These are phyloP conservation scores for Enoplolaimus lenunculus DNA, from an alignment of 2,888 invertebrate genomes.

Conservation along the genomic window DNA sequence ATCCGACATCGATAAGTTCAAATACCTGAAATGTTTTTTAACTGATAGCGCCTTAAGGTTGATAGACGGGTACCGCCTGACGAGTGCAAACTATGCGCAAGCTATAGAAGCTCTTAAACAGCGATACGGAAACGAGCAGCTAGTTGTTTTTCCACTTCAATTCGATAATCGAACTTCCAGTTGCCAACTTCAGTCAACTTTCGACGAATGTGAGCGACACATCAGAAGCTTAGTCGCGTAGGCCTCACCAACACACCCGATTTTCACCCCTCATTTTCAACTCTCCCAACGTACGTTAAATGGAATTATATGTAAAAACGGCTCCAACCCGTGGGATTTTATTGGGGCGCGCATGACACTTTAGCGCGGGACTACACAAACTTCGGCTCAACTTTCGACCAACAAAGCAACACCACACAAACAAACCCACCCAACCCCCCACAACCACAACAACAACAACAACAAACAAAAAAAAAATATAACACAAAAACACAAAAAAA, in stretches of 20 bases:
- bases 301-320: neutral
- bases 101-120: neutral
- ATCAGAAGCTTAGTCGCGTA: neutral
- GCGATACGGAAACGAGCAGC: slow-evolving; percentile 6
- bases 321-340: slow-evolving; percentile 24
- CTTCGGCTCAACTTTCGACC: too few relatives aligned
- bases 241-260: too few relatives aligned
- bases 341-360: too few relatives aligned
- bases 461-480: too few relatives aligned
- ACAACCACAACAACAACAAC: too few relatives aligned
- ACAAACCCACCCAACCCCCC: too few relatives aligned
- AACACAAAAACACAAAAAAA: too few relatives aligned
- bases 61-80: neutral
- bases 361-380: too few relatives aligned
- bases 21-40: neutral
- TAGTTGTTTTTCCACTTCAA: slow-evolving; percentile 6
- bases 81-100: neutral
- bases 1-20: neutral
- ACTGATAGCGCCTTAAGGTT: neutral
- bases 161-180: neutral
- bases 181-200: neutral
- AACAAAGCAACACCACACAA: too few relatives aligned
- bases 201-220: slow-evolving; percentile 11
- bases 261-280: too few relatives aligned
- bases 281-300: neutral